Base-by-base conservation (phyloP, 2,797 vertebrate genomes). In the Chrosomus eos region DNA sequence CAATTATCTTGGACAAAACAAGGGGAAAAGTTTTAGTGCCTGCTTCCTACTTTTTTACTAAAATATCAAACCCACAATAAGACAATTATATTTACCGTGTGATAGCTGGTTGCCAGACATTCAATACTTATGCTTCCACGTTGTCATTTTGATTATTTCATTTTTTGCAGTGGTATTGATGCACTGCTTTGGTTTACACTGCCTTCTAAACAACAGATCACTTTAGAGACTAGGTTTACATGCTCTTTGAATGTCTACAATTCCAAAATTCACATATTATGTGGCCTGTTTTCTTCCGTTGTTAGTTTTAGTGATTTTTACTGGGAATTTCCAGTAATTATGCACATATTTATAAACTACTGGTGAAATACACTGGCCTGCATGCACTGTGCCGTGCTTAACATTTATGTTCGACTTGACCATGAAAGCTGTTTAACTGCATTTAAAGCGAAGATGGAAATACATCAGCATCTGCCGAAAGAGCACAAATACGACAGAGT, bases 301-400 rank as follows among this genome's bases (percentile, higher is more conserved):
- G 66, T 78, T 77, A 70, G 11, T 48, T 78, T 84, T n/a, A 45
- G 64, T 70, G 19, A 45, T 60, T 26, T 26, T 28, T 84, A 48
- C 31, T 18, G 64, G 53, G 45, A 62, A 70, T 82, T 80, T 87
- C 79, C 74, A 84, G 75, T 48, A 62, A 84, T 60, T 62, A 45
- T 76, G 82, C 82, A 75, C 79, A 84, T 76, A 79, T 87, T 86
- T 85, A 51, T 78, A 68, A 85, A 68, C 76, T 75, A 75, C 70
- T 66, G 33, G 53, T 5, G 18, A 82, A 40, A 70, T 43, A 26
- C 64, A 79, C 78, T 68, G 82, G 28, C 67, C 33, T 84, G 67
- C 73, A 74, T 83, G 84, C 67, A 89, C 77, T 74, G 78, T 70
- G 45, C 55, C 8, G 19, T 64, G 74, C 74, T 68, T 84, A 28